These are phyloP conservation scores for Machimus atricapillus DNA, from an alignment of 2,888 invertebrate genomes.

Conservation along the genomic window DNA sequence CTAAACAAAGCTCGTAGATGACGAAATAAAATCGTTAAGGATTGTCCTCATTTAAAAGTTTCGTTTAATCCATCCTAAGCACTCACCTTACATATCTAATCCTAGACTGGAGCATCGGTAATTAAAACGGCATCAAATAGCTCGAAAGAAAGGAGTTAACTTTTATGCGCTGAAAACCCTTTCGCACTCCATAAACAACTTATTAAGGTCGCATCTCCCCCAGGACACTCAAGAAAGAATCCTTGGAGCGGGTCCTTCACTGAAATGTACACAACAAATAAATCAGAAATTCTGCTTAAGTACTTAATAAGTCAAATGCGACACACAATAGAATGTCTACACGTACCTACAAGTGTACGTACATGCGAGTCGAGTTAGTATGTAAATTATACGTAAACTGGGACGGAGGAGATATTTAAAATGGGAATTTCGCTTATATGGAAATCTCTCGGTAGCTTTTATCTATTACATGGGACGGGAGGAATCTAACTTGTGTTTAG, in stretches of 20 bases:
- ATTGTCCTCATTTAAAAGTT: not conserved
- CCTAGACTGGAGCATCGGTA: not conserved
- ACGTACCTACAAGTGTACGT: constrained; percentile 19
- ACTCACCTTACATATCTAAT: not conserved
- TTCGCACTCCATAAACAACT: not conserved
- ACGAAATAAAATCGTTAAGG: not conserved
- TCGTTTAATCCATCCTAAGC: not conserved
- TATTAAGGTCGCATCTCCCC: not conserved
- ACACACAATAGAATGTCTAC: constrained; percentile 12
- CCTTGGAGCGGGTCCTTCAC: not conserved
- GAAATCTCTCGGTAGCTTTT: constrained; percentile 27
- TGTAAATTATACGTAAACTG: constrained; percentile 24
- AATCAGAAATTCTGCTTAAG: constrained; percentile 26
- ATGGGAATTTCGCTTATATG: constrained; percentile 31
- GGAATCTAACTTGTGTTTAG: not conserved
- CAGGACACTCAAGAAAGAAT: not conserved
- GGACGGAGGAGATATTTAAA: constrained; percentile 21
- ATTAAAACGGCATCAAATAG: not conserved
- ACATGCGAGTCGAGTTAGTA: not conserved
- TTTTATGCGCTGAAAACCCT: not conserved
- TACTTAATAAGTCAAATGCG: constrained; percentile 28
- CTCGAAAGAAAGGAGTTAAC: not conserved
- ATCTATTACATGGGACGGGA: not conserved
- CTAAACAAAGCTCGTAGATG: not conserved
- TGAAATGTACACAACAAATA: constrained; percentile 20